Conservation (phyloP, 1,140 invertebrate species). For the Bilobella aurantiaca region DNA sequence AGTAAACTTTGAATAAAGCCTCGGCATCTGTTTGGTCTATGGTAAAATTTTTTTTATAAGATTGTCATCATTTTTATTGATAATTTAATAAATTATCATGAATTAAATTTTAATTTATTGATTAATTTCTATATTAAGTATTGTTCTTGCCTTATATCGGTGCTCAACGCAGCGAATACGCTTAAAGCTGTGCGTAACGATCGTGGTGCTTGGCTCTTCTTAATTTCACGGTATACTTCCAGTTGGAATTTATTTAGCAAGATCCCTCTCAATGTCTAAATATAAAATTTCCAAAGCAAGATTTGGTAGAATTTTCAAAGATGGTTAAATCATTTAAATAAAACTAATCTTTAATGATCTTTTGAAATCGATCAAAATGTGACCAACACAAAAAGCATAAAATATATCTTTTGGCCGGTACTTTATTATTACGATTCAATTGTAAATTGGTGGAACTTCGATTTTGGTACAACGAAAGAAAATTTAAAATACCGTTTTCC, state of each 20-base stretch:
- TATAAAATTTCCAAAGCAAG: neutral
- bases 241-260: conserved; percentile 51
- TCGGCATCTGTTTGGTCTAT: conserved; percentile 60
- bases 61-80: neutral
- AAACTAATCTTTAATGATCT: too few relatives aligned
- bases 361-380: too few relatives aligned
- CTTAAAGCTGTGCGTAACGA: conserved; percentile 59
- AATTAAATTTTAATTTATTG: too few relatives aligned
- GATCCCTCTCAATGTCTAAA: conserved; percentile 22
- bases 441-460: too few relatives aligned
- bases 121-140: too few relatives aligned
- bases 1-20: conserved; percentile 62
- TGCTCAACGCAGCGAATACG: conserved; percentile 60
- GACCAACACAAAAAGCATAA: too few relatives aligned
- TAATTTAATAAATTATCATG: too few relatives aligned
- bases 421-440: too few relatives aligned
- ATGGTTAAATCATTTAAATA: neutral
- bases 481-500: too few relatives aligned
- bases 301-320: neutral
- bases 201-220: conserved; percentile 58
- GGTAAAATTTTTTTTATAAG: neutral
- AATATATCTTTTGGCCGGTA: too few relatives aligned
- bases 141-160: conserved; percentile 44
- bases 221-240: conserved; percentile 70
- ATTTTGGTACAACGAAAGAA: too few relatives aligned